A percentile compares a stretch with the other conserved stretches of the same genome.
Conservation (phyloP, 2,888 invertebrate genomes). For the Sinopyrophorus schimmeli region DNA sequence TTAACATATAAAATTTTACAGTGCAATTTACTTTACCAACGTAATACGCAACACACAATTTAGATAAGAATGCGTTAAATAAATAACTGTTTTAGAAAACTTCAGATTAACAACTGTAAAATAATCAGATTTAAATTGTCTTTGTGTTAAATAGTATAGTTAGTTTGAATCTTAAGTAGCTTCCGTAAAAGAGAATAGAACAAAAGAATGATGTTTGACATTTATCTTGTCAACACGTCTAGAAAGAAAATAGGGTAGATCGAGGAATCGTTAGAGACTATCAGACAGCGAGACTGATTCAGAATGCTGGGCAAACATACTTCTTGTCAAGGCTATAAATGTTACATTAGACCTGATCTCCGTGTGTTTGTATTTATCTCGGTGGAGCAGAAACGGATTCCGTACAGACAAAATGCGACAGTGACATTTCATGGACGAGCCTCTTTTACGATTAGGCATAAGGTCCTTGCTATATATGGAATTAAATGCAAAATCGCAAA, state of each 20-base stretch:
- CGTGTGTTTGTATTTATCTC: constrained; percentile 47
- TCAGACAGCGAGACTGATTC: constrained; percentile 43
- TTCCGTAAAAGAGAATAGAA: constrained; percentile 35
- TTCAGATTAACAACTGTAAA: constrained; percentile 7
- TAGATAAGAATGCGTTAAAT: too few species aligned
- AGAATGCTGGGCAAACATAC: constrained; percentile 38
- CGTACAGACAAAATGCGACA: constrained; percentile 39
- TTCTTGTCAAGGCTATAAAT: constrained; percentile 46
- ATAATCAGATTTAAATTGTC: constrained; percentile 20
- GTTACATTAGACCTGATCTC: constrained; percentile 47
- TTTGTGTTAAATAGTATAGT: constrained; percentile 24
- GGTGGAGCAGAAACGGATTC: constrained; percentile 42
- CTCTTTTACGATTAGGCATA: constrained; percentile 31
- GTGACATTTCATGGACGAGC: constrained; percentile 39
- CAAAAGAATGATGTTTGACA: constrained; percentile 48
- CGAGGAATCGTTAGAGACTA: constrained; percentile 40
- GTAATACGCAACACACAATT: too few species aligned
- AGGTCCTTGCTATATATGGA: constrained; percentile 26
- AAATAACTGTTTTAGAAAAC: background rate
- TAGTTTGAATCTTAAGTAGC: constrained; percentile 50
- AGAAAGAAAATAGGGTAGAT: constrained; percentile 36
- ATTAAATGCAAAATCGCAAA: too few species aligned
- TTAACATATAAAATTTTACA: too few species aligned
- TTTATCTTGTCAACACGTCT: constrained; percentile 47
- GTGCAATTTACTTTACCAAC: too few species aligned